These are phyloP conservation scores for Struthio camelus DNA, from an alignment of 2,113 vertebrate genomes.

Conservation along the genomic window DNA sequence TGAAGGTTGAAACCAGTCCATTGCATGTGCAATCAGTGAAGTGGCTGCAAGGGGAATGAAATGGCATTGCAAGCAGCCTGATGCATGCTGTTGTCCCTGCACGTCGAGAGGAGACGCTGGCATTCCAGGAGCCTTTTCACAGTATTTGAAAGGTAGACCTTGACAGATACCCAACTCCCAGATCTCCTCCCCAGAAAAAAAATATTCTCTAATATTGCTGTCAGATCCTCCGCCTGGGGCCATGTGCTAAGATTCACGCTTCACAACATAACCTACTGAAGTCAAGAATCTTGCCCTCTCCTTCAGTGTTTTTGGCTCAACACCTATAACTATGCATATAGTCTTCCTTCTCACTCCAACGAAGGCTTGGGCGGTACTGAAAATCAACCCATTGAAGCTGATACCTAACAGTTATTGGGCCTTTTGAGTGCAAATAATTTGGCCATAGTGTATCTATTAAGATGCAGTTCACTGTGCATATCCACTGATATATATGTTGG, in stretches of 20 bases:
- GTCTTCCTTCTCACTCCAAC: background rate
- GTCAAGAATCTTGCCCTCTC: background rate
- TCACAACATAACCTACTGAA: background rate
- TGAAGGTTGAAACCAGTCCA: background rate
- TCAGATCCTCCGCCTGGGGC: background rate
- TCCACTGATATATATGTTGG: background rate
- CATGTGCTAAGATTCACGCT: background rate
- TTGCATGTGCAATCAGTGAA: accelerated
- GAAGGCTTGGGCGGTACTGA: background rate
- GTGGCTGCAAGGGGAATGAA: background rate
- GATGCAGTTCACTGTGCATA: background rate
- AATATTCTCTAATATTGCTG: background rate
- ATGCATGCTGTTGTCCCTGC: accelerated
- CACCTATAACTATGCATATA: background rate
- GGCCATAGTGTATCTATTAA: background rate
- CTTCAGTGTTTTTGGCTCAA: background rate
- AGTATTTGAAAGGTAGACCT: background rate
- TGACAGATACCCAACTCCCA: background rate
- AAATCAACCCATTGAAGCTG: background rate
- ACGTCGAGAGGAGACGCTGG: background rate
- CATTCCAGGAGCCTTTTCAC: background rate
- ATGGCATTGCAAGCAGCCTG: accelerated
- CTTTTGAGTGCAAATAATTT: background rate
- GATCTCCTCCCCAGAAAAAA: background rate
- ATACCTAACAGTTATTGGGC: background rate